phyloP scores from a whole-genome alignment of 2,113 vertebrate species.

The Hystrix brachyura region DNA sequence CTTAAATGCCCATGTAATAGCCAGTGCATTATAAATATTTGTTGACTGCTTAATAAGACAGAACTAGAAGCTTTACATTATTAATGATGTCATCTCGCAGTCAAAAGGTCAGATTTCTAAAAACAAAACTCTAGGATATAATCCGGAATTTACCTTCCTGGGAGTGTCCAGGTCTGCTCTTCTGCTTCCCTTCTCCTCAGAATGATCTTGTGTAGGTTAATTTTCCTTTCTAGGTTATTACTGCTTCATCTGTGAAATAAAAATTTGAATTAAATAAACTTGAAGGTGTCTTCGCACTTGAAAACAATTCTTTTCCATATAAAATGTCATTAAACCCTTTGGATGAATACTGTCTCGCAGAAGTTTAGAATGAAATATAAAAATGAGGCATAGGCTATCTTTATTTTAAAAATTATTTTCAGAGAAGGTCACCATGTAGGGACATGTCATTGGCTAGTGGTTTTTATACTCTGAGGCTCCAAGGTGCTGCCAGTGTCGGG shows the following conservation, averaged over 20 bases:
- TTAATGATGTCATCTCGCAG: not conserved
- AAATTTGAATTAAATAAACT: slow-evolving; percentile 27
- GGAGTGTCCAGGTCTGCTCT: slow-evolving; percentile 11
- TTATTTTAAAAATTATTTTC: slow-evolving; percentile 42
- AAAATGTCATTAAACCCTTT: not conserved
- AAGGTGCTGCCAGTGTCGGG: not conserved
- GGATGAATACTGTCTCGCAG: not conserved
- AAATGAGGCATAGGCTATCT: not conserved
- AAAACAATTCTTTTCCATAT: not conserved
- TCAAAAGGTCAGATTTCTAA: slow-evolving; percentile 11
- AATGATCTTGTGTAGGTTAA: not conserved
- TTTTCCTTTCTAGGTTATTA: not conserved
- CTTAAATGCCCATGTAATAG: slow-evolving; percentile 16
- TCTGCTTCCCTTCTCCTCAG: not conserved
- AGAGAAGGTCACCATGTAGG: slow-evolving; percentile 1
- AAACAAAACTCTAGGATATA: not conserved
- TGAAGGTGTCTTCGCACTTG: slow-evolving; percentile 24
- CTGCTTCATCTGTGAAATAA: slow-evolving; percentile 74
- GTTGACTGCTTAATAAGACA: not conserved
- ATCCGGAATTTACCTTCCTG: slow-evolving; percentile 36
- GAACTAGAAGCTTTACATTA: not conserved
- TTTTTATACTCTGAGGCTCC: not conserved
- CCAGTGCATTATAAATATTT: not conserved
- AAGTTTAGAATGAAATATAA: not conserved
- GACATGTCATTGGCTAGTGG: not conserved